phyloP scores from a whole-genome alignment of 2,113 vertebrate genomes.

The Uria lomvia region DNA sequence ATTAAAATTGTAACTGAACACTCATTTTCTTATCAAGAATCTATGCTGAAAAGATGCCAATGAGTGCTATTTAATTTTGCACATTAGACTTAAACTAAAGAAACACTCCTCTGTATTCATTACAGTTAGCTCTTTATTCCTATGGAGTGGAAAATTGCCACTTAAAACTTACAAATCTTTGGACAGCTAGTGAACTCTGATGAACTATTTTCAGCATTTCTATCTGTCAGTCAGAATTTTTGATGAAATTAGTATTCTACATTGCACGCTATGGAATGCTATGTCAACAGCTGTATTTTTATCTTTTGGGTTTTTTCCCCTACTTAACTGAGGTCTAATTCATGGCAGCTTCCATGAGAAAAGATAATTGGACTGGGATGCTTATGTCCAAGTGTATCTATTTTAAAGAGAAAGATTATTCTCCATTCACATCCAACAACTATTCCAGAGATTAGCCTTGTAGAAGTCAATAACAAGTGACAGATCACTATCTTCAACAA shows the following conservation, averaged over 20 bases:
- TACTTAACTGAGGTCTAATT: background rate
- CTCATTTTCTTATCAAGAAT: background rate
- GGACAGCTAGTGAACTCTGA: background rate
- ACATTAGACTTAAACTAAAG: background rate
- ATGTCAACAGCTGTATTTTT: background rate
- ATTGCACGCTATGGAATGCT: background rate
- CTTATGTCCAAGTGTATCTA: background rate
- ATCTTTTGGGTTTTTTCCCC: background rate
- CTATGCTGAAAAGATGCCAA: background rate
- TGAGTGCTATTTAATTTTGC: background rate
- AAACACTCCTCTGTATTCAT: background rate
- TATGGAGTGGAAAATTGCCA: background rate
- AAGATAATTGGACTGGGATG: background rate
- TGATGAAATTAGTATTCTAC: background rate
- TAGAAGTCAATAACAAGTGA: background rate
- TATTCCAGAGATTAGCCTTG: background rate
- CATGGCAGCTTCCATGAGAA: background rate
- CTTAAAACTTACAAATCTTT: background rate
- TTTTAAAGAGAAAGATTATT: background rate
- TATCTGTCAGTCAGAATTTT: background rate
- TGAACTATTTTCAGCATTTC: background rate
- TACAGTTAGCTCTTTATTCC: background rate
- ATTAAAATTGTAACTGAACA: background rate
- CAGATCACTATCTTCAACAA: background rate
- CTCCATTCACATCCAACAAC: background rate